Conservation (phyloP, 2,888 invertebrate genomes). For the Lamellibrachia satsuma region DNA sequence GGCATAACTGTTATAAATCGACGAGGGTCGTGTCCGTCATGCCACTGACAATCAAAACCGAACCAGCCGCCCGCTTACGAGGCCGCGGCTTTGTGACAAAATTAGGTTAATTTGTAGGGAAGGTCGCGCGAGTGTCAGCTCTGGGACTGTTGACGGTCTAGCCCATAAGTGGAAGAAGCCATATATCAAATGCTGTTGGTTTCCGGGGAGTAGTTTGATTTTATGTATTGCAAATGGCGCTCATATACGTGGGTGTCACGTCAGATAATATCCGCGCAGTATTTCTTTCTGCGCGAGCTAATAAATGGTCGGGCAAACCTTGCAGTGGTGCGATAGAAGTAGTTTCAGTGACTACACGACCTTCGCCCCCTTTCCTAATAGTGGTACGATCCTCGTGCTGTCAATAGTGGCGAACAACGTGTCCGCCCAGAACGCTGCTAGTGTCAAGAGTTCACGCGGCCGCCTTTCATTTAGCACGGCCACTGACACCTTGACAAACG, state of each 20-base stretch:
- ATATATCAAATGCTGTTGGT: background rate
- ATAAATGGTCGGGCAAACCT: background rate
- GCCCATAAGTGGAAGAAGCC: background rate
- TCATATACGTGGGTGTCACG: background rate
- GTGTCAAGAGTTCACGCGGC: background rate
- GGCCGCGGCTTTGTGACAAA: background rate
- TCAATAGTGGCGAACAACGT: background rate
- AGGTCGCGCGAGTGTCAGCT: background rate
- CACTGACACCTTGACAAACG: conserved; percentile 11
- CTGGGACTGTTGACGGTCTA: background rate
- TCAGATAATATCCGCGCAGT: background rate
- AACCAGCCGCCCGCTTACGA: background rate
- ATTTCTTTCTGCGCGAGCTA: background rate
- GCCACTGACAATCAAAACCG: background rate
- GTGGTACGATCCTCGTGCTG: background rate
- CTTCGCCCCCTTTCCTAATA: background rate
- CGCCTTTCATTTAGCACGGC: background rate
- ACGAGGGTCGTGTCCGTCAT: background rate
- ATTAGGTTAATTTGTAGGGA: conserved; percentile 17
- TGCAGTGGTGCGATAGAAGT: background rate
- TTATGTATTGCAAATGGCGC: conserved; percentile 10
- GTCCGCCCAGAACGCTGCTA: conserved; percentile 13
- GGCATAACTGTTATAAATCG: background rate
- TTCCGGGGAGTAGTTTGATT: background rate
- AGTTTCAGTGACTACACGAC: background rate